Conservation (phyloP, 2,797 vertebrate genomes). For the Girardinus metallicus region DNA sequence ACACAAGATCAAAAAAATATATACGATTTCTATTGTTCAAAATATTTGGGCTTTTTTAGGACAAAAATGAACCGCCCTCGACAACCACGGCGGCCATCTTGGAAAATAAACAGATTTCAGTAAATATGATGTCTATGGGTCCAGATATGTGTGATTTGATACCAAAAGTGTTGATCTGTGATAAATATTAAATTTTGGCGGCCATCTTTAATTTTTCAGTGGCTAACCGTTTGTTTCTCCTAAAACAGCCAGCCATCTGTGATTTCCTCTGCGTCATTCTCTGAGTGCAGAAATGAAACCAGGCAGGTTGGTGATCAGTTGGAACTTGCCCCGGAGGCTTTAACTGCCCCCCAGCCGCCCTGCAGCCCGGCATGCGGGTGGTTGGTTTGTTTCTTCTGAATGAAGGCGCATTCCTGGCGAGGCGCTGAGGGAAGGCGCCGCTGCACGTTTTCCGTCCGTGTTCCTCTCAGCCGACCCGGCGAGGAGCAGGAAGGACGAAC, state of each 20-base stretch:
- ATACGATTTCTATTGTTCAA: too few relatives aligned
- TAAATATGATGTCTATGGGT: too few relatives aligned
- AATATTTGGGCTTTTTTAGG: too few relatives aligned
- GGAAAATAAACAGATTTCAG: too few relatives aligned
- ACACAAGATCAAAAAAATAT: too few relatives aligned
- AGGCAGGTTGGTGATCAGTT: constrained; percentile 25
- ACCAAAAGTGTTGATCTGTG: too few relatives aligned
- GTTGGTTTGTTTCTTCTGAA: constrained; percentile 77
- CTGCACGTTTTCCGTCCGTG: constrained; percentile 55
- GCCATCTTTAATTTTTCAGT: too few relatives aligned
- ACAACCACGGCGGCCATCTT: too few relatives aligned
- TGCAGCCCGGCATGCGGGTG: constrained; percentile 59
- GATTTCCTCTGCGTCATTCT: background rate
- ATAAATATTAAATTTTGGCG: background rate
- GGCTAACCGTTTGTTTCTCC: too few relatives aligned
- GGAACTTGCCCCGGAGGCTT: constrained; percentile 29
- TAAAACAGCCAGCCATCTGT: background rate
- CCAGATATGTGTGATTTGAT: too few relatives aligned
- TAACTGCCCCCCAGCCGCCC: constrained; percentile 28
- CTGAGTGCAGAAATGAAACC: background rate
- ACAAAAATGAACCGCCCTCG: too few relatives aligned
- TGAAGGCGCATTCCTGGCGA: constrained; percentile 72
- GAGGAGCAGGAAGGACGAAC: constrained; percentile 28
- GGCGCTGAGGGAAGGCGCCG: constrained; percentile 59
- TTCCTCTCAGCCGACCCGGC: constrained; percentile 16